Evolutionary conservation across 2,888 invertebrate genomes (phyloP), one percentile per base, ranked within the genome.

Genomic region (Chouioia cunea): DNA sequence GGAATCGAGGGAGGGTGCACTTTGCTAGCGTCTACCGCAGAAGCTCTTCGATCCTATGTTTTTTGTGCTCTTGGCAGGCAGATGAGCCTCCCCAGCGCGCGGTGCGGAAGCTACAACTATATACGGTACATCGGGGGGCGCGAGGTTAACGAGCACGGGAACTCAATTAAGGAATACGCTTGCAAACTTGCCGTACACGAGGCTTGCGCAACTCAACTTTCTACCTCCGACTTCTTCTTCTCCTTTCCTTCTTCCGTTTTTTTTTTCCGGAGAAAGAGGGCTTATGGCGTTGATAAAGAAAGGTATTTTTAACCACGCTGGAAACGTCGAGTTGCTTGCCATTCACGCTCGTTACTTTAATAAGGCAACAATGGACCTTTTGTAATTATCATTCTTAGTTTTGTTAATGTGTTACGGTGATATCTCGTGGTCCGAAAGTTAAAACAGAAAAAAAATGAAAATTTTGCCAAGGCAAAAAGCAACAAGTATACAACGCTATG

Each of bases 81-180:
- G 57, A 58, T 36, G 22, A 58, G 57, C 20, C 57, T 44, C 14
- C 18, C 18, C 36, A 18, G 57, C 4, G 27, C 27, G 27, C 27
- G 27, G 36, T 12, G 36, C 36, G 12, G 36, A 36, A 6, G 36
- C 36, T 36, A 12, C 6, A 36, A 10, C 36, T 36, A 36, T 36
- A 36, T 36, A 36, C 36, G 0, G 15, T 15, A 52, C 3, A 52
- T 14, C 27, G 47, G 12, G 3, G 16, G 27, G 60, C 12, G 22
- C n/a, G 20, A 63, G 66, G 65, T 66, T 71, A 71, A 63, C 71
- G 66, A 66, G 66, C 52, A 60, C 27, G 52, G 50, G 50, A 71
- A 63, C 62, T 71, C 66, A 71, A 71, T 71, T 66, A 71, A 71
- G 71, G 57, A 65, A 65, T 68, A 56, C 47, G 52, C 52, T 22